Percentiles rank a stretch among this genome's conserved stretches.
Conservation (phyloP, 1,140 invertebrate genomes). For the Diorhabda elongata region DNA sequence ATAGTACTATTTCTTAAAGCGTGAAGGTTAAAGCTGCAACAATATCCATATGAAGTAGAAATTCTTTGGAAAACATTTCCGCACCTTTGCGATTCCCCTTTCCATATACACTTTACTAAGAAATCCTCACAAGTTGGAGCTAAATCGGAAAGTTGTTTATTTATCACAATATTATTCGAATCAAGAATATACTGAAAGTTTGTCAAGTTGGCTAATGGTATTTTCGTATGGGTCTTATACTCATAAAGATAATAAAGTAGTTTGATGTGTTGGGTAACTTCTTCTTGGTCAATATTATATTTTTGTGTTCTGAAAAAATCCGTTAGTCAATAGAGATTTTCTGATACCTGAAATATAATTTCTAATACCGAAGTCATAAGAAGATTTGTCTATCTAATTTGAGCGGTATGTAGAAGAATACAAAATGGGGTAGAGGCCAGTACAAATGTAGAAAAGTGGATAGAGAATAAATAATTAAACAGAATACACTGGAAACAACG, state of each 20-base stretch:
- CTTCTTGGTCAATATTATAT: conserved; percentile 4
- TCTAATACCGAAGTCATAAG: too few species aligned
- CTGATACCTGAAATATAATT: too few species aligned
- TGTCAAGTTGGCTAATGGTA: conserved; percentile 23
- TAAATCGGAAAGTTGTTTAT: conserved; percentile 42
- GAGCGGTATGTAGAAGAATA: too few species aligned
- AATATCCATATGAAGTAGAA: conserved; percentile 54
- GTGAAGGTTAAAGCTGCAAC: conserved; percentile 65
- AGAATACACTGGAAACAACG: too few species aligned
- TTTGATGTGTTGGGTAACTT: conserved; percentile 16
- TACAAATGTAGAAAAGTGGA: too few species aligned
- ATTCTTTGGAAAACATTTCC: conserved; percentile 56
- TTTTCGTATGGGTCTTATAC: conserved; percentile 7
- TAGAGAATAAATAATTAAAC: too few species aligned
- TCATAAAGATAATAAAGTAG: conserved; percentile 23
- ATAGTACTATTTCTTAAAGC: conserved; percentile 28
- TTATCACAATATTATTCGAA: not conserved
- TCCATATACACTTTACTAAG: conserved; percentile 60
- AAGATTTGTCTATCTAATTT: too few species aligned
- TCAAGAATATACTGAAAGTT: conserved; percentile 46
- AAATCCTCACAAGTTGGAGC: conserved; percentile 54
- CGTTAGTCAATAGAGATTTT: too few species aligned
- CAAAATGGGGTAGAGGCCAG: too few species aligned
- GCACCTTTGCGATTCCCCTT: conserved; percentile 55
- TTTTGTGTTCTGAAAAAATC: not conserved